These are phyloP conservation scores for Leptoteleia sp. DNA, from an alignment of 1,140 invertebrate species.

Conservation along the genomic window DNA sequence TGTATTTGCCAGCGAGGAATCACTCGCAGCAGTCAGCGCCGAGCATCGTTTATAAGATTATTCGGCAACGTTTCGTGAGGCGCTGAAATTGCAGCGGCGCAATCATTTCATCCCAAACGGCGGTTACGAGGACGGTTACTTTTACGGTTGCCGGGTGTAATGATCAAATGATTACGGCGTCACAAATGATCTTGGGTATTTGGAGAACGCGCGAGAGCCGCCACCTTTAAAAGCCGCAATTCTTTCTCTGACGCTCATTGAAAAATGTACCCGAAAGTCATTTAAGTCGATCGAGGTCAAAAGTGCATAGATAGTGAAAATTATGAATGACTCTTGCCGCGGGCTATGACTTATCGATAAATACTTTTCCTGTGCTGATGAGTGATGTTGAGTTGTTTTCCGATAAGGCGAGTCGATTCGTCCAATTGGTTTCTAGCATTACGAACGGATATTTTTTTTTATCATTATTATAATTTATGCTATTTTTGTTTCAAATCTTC, in stretches of 20 bases:
- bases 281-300: constrained; percentile 21
- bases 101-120: constrained; percentile 3
- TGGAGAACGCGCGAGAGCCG: constrained; percentile 5
- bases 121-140: background rate
- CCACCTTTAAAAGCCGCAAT: constrained; percentile 13
- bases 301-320: constrained; percentile 20
- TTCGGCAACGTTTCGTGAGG: background rate
- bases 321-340: constrained; percentile 13
- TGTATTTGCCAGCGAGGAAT: background rate
- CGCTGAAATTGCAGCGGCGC: background rate
- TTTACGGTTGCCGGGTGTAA: background rate
- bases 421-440: too few relatives aligned
- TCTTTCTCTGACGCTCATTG: constrained; percentile 10
- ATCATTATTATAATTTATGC: too few relatives aligned
- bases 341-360: constrained; percentile 10
- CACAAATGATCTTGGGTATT: too few relatives aligned
- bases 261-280: constrained; percentile 24
- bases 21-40: background rate
- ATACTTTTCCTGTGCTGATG: constrained; percentile 1
- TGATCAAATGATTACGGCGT: too few relatives aligned
- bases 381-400: background rate
- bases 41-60: constrained; percentile 4
- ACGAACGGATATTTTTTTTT: too few relatives aligned
- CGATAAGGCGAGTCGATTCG: too few relatives aligned
- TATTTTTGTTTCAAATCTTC: too few relatives aligned